Percentiles rank a stretch among this genome's conserved stretches.
These are phyloP conservation scores for Calephelis nemesis DNA, from an alignment of 1,140 invertebrate genomes.

Conservation along the genomic window DNA sequence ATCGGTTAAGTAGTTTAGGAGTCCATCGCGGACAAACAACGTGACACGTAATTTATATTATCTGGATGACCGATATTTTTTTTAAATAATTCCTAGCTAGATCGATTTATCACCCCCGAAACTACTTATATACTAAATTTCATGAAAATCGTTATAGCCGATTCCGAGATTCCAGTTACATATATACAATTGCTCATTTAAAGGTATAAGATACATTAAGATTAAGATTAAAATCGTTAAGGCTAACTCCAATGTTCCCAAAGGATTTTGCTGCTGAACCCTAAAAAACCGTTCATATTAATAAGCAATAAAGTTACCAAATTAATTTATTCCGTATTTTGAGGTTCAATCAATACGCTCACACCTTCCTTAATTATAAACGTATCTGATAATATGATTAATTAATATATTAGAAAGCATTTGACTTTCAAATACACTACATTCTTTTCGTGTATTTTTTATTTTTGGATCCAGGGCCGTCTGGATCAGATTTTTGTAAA, in stretches of 20 bases:
- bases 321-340: conserved; percentile 44
- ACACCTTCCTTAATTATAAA: conserved; percentile 37
- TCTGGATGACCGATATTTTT: no score
- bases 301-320: conserved; percentile 36
- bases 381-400: conserved; percentile 33
- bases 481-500: no score
- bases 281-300: conserved; percentile 23
- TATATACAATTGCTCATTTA: no score
- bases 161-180: no score
- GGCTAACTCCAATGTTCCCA: neutral
- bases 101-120: no score
- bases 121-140: no score
- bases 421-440: conserved; percentile 30
- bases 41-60: no score
- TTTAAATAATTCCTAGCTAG: no score
- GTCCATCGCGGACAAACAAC: no score
- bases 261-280: neutral
- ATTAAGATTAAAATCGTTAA: no score
- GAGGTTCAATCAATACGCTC: conserved; percentile 41
- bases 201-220: neutral
- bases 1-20: no score
- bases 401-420: conserved; percentile 28
- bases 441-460: conserved; percentile 16
- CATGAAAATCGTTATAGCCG: no score
- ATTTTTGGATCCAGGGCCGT: conserved; percentile 2